Percentiles rank a stretch among this genome's conserved stretches.
Evolutionary conservation across 2,113 vertebrate species (phyloP).

Genomic region (Callipepla squamata): DNA sequence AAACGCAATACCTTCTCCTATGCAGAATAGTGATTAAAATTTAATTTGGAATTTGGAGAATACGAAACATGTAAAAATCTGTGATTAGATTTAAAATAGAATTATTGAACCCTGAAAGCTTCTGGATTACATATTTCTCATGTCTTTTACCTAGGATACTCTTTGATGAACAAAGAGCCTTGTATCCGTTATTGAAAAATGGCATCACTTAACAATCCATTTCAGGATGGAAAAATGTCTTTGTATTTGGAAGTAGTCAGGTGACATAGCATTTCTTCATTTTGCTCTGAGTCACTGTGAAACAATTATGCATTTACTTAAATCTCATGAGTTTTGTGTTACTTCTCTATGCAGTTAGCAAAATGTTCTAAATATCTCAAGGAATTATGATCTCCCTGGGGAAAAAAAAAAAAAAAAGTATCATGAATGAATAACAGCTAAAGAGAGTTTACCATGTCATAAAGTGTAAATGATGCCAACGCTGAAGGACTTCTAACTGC

Average conservation of each 20-base stretch:
- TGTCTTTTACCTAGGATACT: not conserved
- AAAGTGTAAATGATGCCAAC: not conserved
- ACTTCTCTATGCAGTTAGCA: not conserved
- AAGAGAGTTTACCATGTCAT: not conserved
- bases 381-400: not conserved
- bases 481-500: not conserved
- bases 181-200: not conserved
- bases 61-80: not conserved
- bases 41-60: not conserved
- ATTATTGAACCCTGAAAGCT: not conserved
- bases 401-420: not conserved
- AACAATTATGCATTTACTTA: not conserved
- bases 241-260: not conserved
- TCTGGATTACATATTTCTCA: not conserved
- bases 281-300: not conserved
- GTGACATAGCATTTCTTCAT: not conserved
- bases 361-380: not conserved
- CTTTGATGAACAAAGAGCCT: not conserved
- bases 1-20: not conserved
- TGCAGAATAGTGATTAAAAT: rapidly evolving
- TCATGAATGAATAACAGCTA: not conserved
- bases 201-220: not conserved
- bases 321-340: not conserved
- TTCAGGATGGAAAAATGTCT: not conserved
- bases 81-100: not conserved